Conservation (phyloP, 2,113 vertebrate genomes). For the Erythrocebus patas region DNA sequence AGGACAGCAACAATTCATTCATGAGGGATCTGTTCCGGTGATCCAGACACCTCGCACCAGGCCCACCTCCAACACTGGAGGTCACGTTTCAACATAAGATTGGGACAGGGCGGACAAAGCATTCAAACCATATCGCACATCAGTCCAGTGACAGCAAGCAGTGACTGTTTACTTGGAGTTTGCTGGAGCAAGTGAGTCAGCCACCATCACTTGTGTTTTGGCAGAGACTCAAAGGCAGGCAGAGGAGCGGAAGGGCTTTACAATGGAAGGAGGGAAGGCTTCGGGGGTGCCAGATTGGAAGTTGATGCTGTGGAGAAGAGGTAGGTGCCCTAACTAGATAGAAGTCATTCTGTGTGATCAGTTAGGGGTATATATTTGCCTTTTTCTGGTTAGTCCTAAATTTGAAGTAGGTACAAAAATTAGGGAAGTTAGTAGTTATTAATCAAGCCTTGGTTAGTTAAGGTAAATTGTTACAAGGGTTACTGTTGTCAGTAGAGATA, state of each 20-base stretch:
- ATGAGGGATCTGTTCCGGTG: too few relatives aligned
- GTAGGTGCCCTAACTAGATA: background rate
- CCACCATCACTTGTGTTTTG: background rate
- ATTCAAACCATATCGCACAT: background rate
- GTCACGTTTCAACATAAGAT: too few relatives aligned
- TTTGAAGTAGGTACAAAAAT: background rate
- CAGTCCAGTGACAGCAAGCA: background rate
- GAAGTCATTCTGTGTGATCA: background rate
- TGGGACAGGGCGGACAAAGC: too few relatives aligned
- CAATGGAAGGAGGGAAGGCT: background rate
- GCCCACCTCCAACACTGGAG: too few relatives aligned
- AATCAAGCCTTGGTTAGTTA: background rate
- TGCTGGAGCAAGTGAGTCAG: background rate
- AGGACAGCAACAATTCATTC: too few relatives aligned
- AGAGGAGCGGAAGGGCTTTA: background rate
- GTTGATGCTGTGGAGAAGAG: background rate
- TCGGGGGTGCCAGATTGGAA: background rate
- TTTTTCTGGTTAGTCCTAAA: background rate
- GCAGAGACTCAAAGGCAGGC: background rate
- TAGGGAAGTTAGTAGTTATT: background rate
- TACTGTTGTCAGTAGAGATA: background rate
- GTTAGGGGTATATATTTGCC: background rate
- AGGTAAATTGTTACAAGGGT: background rate
- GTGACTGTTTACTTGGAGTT: background rate
- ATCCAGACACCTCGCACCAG: too few relatives aligned